phyloP scores from a whole-genome alignment of 2,888 invertebrate genomes.

The Epistrophella euchroma region DNA sequence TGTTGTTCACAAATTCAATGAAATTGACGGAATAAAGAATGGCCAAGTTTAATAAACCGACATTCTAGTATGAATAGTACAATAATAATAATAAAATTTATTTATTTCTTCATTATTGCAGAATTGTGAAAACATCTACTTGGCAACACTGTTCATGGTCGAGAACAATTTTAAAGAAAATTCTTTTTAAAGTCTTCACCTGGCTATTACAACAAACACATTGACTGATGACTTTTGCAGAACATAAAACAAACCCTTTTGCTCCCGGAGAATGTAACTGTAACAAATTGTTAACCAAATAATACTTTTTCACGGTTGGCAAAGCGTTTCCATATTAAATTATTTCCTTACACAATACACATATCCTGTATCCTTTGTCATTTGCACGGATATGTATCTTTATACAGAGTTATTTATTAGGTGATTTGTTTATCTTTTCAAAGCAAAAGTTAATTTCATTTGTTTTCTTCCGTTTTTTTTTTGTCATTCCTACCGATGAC shows the following conservation, averaged over 20 bases:
- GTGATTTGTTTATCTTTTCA: not conserved
- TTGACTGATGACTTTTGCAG: not conserved
- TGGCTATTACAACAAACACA: not conserved
- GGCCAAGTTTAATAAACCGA: no score
- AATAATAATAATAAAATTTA: no score
- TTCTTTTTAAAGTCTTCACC: no score
- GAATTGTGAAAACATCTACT: no score
- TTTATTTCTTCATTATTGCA: no score
- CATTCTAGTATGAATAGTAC: no score
- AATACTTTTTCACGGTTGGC: not conserved
- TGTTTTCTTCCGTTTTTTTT: not conserved
- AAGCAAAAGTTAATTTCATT: conserved; percentile 4
- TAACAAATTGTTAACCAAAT: not conserved
- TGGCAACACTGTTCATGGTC: no score
- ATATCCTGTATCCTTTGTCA: not conserved
- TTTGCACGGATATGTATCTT: not conserved
- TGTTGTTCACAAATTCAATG: no score
- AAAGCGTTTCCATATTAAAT: not conserved
- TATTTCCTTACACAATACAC: not conserved
- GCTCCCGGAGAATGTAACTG: not conserved
- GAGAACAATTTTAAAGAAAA: not conserved
- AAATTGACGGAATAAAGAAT: no score
- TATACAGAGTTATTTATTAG: not conserved
- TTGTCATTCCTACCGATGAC: not conserved
- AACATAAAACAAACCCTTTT: no score